Evolutionary conservation across 92 coral and sea anemone genomes (phyloP).

Genomic region (Zoanthus sansibaricus): DNA sequence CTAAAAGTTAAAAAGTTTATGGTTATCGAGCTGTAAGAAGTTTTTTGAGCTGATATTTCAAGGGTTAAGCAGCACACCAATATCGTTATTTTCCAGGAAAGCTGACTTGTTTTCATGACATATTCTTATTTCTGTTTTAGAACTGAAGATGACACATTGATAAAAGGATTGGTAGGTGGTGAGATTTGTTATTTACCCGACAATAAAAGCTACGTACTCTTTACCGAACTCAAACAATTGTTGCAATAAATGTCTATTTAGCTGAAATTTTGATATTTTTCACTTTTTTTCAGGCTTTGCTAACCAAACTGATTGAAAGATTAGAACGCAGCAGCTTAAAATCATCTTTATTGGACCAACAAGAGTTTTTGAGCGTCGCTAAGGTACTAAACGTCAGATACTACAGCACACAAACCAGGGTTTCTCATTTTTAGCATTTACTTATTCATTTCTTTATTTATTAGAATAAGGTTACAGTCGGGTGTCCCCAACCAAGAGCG

Average conservation of each 20-base stretch:
- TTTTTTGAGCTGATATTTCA: too few relatives aligned
- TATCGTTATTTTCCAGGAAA: background rate
- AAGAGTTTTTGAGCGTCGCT: slow-evolving; percentile 31
- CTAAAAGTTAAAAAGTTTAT: too few relatives aligned
- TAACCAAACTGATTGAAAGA: slow-evolving; percentile 15
- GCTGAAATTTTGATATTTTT: background rate
- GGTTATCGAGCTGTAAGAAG: too few relatives aligned
- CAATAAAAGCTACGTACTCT: background rate
- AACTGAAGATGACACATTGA: slow-evolving; percentile 18
- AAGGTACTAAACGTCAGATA: background rate
- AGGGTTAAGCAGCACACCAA: too few relatives aligned
- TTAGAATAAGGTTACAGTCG: too few relatives aligned
- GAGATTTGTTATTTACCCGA: background rate
- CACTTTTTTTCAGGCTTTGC: slow-evolving; percentile 8
- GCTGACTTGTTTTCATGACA: background rate
- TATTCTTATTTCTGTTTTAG: background rate
- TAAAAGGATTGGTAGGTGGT: slow-evolving; percentile 30
- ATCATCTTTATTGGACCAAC: slow-evolving; percentile 24
- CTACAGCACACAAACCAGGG: too few relatives aligned
- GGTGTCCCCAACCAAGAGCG: too few relatives aligned
- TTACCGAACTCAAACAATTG: background rate
- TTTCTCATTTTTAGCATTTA: too few relatives aligned
- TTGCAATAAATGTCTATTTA: background rate
- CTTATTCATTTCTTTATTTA: too few relatives aligned
- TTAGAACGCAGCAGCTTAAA: slow-evolving; percentile 13